phyloP scores from a whole-genome alignment of 2,797 vertebrate species.

The Pseudochromis fuscus region DNA sequence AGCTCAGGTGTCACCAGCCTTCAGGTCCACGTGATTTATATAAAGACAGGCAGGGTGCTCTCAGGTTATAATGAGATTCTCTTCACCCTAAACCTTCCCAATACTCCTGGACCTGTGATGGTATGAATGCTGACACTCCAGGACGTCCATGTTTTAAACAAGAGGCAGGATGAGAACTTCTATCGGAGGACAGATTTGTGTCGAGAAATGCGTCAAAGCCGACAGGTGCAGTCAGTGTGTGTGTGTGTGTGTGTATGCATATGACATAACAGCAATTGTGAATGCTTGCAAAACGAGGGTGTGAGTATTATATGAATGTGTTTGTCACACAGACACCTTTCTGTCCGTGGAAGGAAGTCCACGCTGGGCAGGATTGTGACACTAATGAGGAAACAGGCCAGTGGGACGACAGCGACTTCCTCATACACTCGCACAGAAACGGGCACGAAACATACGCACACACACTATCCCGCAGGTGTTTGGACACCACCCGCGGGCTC shows the following conservation, averaged over 20 bases:
- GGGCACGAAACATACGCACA: slow-evolving; percentile 18
- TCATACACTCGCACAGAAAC: slow-evolving; percentile 36
- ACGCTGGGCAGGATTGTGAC: slow-evolving; percentile 50
- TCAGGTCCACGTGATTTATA: not conserved
- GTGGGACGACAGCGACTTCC: slow-evolving; percentile 63
- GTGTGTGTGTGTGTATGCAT: slow-evolving; percentile 10
- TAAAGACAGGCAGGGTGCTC: not conserved
- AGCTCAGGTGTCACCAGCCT: not conserved
- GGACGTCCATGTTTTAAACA: slow-evolving; percentile 20
- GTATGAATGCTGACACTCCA: not conserved
- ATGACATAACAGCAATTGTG: slow-evolving; percentile 13
- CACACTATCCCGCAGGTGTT: slow-evolving; percentile 46
- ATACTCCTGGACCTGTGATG: not conserved
- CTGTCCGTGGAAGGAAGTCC: slow-evolving; percentile 66
- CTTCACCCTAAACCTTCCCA: not conserved
- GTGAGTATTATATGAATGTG: slow-evolving; percentile 30
- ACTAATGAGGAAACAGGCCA: slow-evolving; percentile 70
- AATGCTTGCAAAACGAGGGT: slow-evolving; percentile 10
- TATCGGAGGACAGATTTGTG: slow-evolving; percentile 32
- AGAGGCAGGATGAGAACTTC: slow-evolving; percentile 31
- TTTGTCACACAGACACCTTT: slow-evolving; percentile 43
- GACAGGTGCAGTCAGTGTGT: slow-evolving; percentile 28
- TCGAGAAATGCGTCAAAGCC: slow-evolving; percentile 30
- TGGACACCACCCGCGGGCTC: slow-evolving; percentile 17
- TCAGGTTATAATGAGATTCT: slow-evolving; percentile 4